phyloP scores from a whole-genome alignment of 2,888 invertebrate genomes.

The Chaitophorus viminalis region DNA sequence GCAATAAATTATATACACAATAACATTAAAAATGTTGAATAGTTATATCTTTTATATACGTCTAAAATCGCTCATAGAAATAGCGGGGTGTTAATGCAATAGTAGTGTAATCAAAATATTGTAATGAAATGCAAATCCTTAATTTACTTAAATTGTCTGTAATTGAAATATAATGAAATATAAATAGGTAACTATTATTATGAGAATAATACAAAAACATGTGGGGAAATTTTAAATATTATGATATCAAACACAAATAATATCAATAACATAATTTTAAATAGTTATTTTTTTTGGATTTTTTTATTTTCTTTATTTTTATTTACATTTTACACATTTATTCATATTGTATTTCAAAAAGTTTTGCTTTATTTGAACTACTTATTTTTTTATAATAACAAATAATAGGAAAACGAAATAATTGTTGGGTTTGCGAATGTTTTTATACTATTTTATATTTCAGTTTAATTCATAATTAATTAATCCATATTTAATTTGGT shows the following conservation, averaged over 20 bases:
- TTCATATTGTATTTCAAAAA: background rate
- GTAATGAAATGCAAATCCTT: background rate
- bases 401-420: background rate
- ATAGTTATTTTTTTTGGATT: no score
- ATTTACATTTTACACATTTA: no score
- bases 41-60: background rate
- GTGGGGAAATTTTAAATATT: no score
- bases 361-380: background rate
- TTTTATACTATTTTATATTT: background rate
- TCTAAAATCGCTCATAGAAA: slow-evolving; percentile 16
- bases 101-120: background rate
- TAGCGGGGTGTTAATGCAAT: background rate
- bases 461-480: background rate
- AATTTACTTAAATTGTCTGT: no score
- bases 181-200: no score
- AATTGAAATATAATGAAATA: background rate
- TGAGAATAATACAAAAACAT: no score
- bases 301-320: no score
- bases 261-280: no score
- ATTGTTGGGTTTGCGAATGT: background rate
- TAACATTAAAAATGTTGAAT: background rate
- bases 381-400: background rate
- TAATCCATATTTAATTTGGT: background rate
- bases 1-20: background rate
- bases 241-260: no score